Percentiles rank a stretch among this genome's conserved stretches.
These are phyloP conservation scores for Pyrrhosoma nymphula DNA, from an alignment of 2,888 invertebrate genomes.

Conservation along the genomic window DNA sequence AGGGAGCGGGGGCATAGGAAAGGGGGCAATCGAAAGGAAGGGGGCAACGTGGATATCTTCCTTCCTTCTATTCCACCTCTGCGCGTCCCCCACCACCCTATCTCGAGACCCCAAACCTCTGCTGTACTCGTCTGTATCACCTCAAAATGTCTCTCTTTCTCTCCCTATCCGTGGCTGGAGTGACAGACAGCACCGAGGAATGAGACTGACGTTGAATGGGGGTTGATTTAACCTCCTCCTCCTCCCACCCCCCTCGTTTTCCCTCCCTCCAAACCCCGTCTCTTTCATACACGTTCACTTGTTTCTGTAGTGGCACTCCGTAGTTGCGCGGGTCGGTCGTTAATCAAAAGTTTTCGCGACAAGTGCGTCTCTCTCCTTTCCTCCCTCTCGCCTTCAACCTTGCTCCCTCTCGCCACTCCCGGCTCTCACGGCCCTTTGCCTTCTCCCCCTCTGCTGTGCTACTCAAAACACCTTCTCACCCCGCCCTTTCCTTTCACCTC, in stretches of 20 bases:
- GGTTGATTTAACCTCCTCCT: background rate
- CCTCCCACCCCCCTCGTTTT: background rate
- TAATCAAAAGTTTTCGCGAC: constrained; percentile 53
- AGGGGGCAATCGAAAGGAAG: background rate
- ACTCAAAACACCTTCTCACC: too few relatives aligned
- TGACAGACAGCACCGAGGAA: constrained; percentile 24
- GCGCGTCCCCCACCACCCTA: background rate
- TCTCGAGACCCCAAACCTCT: background rate
- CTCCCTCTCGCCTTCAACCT: background rate
- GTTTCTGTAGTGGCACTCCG: constrained; percentile 28
- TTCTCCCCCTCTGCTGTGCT: background rate
- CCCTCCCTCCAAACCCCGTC: background rate
- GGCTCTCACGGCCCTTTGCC: background rate
- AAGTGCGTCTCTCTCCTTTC: background rate
- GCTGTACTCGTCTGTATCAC: background rate
- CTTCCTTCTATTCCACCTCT: background rate
- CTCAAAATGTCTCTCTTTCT: background rate
- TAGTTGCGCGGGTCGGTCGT: constrained; percentile 43
- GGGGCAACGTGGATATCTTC: background rate
- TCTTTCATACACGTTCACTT: constrained; percentile 28
- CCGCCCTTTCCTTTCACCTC: background rate
- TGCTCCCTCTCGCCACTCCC: background rate
- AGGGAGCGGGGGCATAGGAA: background rate
- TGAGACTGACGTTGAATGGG: constrained; percentile 46
- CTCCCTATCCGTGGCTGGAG: background rate